Conservation (phyloP, 2,113 vertebrate species). For the Zosterops pallidus region DNA sequence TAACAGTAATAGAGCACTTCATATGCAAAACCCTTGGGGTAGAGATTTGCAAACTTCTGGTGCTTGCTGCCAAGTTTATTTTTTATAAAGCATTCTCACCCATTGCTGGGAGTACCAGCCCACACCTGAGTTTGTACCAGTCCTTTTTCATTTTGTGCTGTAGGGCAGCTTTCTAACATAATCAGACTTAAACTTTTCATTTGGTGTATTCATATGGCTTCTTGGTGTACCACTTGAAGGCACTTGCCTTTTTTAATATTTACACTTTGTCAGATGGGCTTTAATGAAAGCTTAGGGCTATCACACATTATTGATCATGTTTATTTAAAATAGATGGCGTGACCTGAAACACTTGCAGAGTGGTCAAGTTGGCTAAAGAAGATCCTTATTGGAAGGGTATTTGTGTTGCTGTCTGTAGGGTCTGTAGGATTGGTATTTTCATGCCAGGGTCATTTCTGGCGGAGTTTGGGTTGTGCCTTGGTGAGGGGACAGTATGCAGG, state of each 20-base stretch:
- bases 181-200: background rate
- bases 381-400: background rate
- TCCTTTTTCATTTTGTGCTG: background rate
- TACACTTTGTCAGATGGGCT: background rate
- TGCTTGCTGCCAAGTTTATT: conserved; percentile 21
- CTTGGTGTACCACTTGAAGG: background rate
- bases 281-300: background rate
- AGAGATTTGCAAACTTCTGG: conserved; percentile 34
- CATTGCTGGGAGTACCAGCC: background rate
- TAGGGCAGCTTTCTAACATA: background rate
- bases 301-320: background rate
- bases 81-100: background rate
- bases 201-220: background rate
- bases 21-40: conserved; percentile 37
- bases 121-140: background rate
- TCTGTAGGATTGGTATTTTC: background rate
- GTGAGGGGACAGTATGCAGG: background rate
- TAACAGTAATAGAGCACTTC: conserved; percentile 44
- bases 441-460: background rate
- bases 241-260: background rate
- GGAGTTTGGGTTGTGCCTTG: background rate
- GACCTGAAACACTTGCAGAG: background rate
- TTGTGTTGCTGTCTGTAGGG: background rate
- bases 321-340: background rate
- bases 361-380: background rate